Evolutionary conservation across 1,140 invertebrate species (phyloP).

Genomic region (Microvelia longipes): DNA sequence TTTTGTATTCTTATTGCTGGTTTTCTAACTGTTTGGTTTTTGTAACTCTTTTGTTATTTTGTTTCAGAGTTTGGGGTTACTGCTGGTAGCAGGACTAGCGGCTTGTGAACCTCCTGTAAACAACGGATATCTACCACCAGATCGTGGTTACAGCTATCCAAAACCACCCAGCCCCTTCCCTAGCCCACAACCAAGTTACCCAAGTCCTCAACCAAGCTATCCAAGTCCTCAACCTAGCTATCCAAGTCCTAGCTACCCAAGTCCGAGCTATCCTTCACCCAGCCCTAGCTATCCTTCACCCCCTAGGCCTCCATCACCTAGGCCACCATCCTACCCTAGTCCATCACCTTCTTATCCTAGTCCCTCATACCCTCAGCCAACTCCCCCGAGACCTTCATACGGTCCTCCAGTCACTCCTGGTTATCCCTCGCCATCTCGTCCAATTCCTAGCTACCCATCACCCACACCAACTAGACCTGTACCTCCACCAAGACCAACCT

Average conservation of each 20-base stretch:
- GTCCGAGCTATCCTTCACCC: conserved; percentile 15
- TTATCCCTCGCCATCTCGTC: neutral
- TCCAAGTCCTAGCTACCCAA: conserved; percentile 19
- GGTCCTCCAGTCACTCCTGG: conserved; percentile 17
- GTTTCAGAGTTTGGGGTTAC: neutral
- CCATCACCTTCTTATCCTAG: conserved; percentile 7
- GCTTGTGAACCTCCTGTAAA: neutral
- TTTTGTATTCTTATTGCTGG: too few species aligned
- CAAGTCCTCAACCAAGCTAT: conserved; percentile 7
- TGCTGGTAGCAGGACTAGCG: neutral
- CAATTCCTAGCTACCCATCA: conserved; percentile 1
- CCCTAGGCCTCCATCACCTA: conserved; percentile 20
- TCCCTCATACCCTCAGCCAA: conserved; percentile 13
- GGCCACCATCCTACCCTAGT: neutral
- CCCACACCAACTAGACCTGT: neutral
- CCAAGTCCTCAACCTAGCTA: conserved; percentile 12
- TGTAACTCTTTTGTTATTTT: neutral
- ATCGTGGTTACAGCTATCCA: conserved; percentile 42
- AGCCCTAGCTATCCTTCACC: conserved; percentile 15
- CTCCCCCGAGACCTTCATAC: conserved; percentile 21
- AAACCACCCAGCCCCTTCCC: conserved; percentile 40
- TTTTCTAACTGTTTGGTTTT: too few species aligned
- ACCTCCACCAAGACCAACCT: neutral
- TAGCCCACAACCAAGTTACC: conserved; percentile 1
- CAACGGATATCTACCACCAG: conserved; percentile 20